Percentiles rank a stretch among this genome's conserved stretches.
These are phyloP conservation scores for Penaeus monodon DNA, from an alignment of 2,888 invertebrate species.

Conservation along the genomic window DNA sequence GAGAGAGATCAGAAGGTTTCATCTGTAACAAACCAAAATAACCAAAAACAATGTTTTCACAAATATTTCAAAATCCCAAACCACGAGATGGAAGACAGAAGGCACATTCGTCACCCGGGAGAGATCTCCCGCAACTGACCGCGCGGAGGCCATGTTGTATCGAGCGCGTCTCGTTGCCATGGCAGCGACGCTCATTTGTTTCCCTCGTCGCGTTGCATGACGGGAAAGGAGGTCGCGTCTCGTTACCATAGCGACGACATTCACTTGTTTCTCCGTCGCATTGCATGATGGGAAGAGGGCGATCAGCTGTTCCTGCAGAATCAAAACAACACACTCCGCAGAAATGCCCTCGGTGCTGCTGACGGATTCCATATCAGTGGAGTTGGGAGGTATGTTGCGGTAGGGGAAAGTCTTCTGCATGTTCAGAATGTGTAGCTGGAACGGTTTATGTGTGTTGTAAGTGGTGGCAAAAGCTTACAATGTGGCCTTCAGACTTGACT, in stretches of 20 bases:
- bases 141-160: slow-evolving; percentile 30
- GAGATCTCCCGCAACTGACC: slow-evolving; percentile 16
- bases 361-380: slow-evolving; percentile 62
- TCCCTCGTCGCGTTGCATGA: too few species aligned
- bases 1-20: slow-evolving; percentile 51
- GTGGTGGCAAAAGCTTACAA: too few species aligned
- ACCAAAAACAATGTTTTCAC: neutral
- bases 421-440: neutral
- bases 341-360: slow-evolving; percentile 61
- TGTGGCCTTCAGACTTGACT: too few species aligned
- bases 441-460: too few species aligned
- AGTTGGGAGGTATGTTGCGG: slow-evolving; percentile 56
- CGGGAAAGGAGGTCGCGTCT: too few species aligned
- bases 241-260: too few species aligned
- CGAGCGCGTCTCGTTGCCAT: slow-evolving; percentile 36
- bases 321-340: slow-evolving; percentile 28
- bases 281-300: too few species aligned
- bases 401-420: neutral
- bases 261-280: too few species aligned
- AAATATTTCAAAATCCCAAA: neutral
- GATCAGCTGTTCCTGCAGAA: slow-evolving; percentile 32
- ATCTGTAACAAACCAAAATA: slow-evolving; percentile 51
- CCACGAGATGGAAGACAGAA: slow-evolving; percentile 17
- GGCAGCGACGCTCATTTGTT: slow-evolving; percentile 38
- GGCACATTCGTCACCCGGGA: slow-evolving; percentile 3